Evolutionary conservation across 2,113 vertebrate genomes (phyloP), one percentile per base, ranked within the genome.

Genomic region (Sakesphorus luctuosus): DNA sequence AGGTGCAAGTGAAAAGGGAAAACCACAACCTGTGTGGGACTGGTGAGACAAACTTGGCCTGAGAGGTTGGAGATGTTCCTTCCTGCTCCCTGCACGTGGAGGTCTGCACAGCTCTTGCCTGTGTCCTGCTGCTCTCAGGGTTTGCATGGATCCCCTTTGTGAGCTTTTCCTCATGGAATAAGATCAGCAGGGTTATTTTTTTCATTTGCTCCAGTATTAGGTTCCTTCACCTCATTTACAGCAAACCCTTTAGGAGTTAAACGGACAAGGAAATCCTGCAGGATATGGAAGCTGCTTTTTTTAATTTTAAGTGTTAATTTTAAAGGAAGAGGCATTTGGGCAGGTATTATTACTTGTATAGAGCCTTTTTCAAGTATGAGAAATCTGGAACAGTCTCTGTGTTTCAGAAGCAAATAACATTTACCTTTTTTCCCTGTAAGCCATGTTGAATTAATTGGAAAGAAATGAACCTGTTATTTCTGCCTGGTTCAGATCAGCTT

Each of bases 301-400:
- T 83, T 12, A 50, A 71, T 74, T 95, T 80, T 59, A 81, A 33
- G 50, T 81, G 65, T 26, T 87, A 53, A 84, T 95, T 95, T 92
- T 71, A 65, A 90, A 71, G 47, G 35, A 86, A 52, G n/a, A 61
- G 24, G 23, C 23, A 33, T 91, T 89, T 81, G 38, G 59, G 7
- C 53, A 56, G 44, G n/a, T 80, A 7, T 53, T 91, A 69, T 69
- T 74, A 26, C 33, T 81, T 90, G 56, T 40, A 31, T 9, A 71
- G 44, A 68, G 17, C 36, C 10, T 81, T 46, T 74, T 90, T 62
- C 31, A 87, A 84, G 63, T 50, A 26, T 29, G 61, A n/a, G n/a
- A 75, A 67, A 25, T 87, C 36, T 89, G 65, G 61, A 93, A 67
- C 24, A 55, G 21, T 35, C 35, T 62, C 53, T 63, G 26, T 80